A percentile compares a stretch with the other conserved stretches of the same genome.
These are phyloP conservation scores for Amorpha juglandis DNA, from an alignment of 2,888 invertebrate species.

Conservation along the genomic window DNA sequence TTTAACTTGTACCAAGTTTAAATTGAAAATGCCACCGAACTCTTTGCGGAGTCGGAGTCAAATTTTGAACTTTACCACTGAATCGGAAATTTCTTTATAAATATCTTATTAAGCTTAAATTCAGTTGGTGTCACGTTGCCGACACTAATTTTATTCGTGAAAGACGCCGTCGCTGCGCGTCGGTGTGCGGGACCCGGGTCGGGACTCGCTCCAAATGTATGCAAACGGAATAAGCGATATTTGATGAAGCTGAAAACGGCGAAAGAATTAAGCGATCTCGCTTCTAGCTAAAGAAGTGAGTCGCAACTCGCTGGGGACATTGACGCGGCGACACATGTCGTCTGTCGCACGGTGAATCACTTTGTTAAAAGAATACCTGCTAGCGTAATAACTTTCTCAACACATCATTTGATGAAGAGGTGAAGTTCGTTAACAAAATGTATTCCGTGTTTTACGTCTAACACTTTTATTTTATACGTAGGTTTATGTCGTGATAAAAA, in stretches of 20 bases:
- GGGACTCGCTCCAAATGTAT: constrained; percentile 75
- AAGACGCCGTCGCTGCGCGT: constrained; percentile 70
- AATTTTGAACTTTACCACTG: constrained; percentile 84
- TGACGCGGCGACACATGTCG: constrained; percentile 49
- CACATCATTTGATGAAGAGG: constrained; percentile 23
- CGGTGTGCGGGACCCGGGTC: constrained; percentile 45
- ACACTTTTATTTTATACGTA: not conserved
- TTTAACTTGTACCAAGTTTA: constrained; percentile 83
- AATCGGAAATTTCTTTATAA: constrained; percentile 84
- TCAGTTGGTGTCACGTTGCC: constrained; percentile 83
- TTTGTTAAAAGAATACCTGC: constrained; percentile 13
- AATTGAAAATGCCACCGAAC: constrained; percentile 83
- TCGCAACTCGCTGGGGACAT: constrained; percentile 42
- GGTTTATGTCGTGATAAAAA: not conserved
- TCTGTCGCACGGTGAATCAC: constrained; percentile 6
- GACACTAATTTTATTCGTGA: constrained; percentile 83
- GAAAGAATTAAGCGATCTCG: constrained; percentile 74
- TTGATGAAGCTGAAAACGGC: constrained; percentile 82
- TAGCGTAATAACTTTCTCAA: constrained; percentile 5
- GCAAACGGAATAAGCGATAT: constrained; percentile 80
- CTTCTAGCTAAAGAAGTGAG: constrained; percentile 13
- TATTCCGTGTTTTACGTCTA: not conserved
- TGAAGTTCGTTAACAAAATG: not conserved
- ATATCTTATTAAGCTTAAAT: constrained; percentile 84
- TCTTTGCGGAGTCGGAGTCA: constrained; percentile 80